Evolutionary conservation across 1,140 invertebrate genomes (phyloP).

Genomic region (Rhysida immarginata): DNA sequence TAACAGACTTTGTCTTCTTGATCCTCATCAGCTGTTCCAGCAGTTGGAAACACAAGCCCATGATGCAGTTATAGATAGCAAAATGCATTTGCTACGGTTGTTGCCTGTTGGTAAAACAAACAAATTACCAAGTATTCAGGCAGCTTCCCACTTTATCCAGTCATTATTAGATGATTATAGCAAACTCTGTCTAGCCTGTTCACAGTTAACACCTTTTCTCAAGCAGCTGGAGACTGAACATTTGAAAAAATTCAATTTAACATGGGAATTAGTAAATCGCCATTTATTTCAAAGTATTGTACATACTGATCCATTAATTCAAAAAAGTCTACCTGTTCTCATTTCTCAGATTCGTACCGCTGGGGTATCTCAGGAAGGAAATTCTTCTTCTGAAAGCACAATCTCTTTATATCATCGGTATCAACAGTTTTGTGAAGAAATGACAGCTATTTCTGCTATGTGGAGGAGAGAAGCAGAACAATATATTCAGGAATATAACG

Average conservation of each 20-base stretch:
- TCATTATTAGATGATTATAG: conserved; percentile 44
- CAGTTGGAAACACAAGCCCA: conserved; percentile 42
- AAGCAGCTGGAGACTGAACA: conserved; percentile 39
- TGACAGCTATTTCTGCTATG: conserved; percentile 39
- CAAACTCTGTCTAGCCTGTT: conserved; percentile 39
- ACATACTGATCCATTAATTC: conserved; percentile 42
- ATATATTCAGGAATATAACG: conserved; percentile 42
- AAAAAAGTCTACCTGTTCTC: conserved; percentile 39
- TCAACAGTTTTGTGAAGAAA: conserved; percentile 45
- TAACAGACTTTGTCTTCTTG: conserved; percentile 40
- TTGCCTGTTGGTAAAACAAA: conserved; percentile 23
- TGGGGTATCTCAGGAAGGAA: background rate
- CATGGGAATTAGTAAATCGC: conserved; percentile 46
- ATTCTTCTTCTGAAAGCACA: background rate
- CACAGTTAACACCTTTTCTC: conserved; percentile 38
- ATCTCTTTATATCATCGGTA: conserved; percentile 28
- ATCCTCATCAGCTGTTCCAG: conserved; percentile 44
- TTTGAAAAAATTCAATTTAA: conserved; percentile 40
- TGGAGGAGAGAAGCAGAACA: conserved; percentile 40
- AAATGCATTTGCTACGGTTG: conserved; percentile 40
- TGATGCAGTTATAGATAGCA: conserved; percentile 45
- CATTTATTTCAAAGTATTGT: conserved; percentile 45
- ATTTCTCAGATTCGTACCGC: conserved; percentile 38
- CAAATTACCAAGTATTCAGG: conserved; percentile 29
- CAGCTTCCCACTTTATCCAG: conserved; percentile 34